Evolutionary conservation across 2,113 vertebrate genomes (phyloP).

Genomic region (Marmota flaviventris): DNA sequence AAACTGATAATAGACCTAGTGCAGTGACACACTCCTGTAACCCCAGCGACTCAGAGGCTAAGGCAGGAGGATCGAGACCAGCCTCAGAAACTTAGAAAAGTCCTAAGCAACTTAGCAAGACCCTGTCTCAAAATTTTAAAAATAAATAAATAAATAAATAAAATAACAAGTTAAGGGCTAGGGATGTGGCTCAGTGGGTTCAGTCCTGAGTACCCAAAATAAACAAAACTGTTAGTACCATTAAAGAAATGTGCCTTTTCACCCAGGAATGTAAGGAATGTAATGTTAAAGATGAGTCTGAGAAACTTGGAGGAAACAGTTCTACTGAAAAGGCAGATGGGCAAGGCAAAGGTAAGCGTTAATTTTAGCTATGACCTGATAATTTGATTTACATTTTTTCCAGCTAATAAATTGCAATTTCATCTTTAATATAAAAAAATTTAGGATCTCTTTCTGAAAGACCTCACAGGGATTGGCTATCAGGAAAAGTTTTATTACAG

Average conservation of each 20-base stretch:
- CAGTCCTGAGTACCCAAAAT: too few relatives aligned
- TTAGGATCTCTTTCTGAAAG: slow-evolving; percentile 38
- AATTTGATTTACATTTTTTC: slow-evolving; percentile 50
- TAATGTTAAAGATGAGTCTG: background rate
- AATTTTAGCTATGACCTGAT: background rate
- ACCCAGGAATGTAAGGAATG: slow-evolving; percentile 69
- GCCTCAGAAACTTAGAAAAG: too few relatives aligned
- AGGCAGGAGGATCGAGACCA: too few relatives aligned
- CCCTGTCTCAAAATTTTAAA: too few relatives aligned
- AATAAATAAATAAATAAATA: too few relatives aligned
- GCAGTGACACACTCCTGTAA: too few relatives aligned
- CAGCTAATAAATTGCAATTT: background rate
- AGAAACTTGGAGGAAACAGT: slow-evolving; percentile 55
- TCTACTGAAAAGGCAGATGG: slow-evolving; percentile 61
- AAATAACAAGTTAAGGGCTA: too few relatives aligned
- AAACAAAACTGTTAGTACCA: background rate
- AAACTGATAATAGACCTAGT: background rate
- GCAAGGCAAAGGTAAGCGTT: slow-evolving; percentile 71
- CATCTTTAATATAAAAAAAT: slow-evolving; percentile 32
- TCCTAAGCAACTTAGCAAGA: too few relatives aligned
- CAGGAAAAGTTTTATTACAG: slow-evolving; percentile 9
- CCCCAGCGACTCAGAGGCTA: too few relatives aligned
- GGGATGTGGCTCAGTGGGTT: too few relatives aligned
- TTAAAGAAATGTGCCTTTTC: slow-evolving; percentile 57
- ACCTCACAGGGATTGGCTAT: background rate